These are phyloP conservation scores for Phocoena sinus DNA, from an alignment of 2,113 vertebrate species.

Conservation along the genomic window DNA sequence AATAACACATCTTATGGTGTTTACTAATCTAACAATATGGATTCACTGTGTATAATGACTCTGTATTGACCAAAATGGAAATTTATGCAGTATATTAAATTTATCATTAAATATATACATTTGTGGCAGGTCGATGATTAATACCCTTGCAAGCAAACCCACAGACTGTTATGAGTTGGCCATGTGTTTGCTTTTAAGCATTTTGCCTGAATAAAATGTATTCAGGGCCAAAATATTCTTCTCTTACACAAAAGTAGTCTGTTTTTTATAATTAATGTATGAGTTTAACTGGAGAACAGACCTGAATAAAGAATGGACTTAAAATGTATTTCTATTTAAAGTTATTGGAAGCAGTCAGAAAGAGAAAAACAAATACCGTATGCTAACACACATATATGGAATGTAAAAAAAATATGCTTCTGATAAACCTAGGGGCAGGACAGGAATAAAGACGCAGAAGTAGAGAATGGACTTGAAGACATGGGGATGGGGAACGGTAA, in stretches of 20 bases:
- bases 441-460: too few relatives aligned
- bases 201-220: constrained; percentile 43
- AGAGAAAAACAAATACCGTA: too few relatives aligned
- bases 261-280: constrained; percentile 31
- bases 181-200: constrained; percentile 3
- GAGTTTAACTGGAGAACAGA: constrained; percentile 5
- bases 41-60: not conserved
- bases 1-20: not conserved
- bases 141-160: not conserved
- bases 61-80: not conserved
- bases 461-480: too few relatives aligned
- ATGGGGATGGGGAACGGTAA: too few relatives aligned
- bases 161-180: not conserved
- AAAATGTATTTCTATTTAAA: not conserved
- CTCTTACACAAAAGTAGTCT: not conserved
- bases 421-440: too few relatives aligned
- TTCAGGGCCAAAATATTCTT: constrained; percentile 4
- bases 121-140: not conserved
- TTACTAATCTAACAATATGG: not conserved
- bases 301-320: not conserved
- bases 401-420: too few relatives aligned
- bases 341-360: not conserved
- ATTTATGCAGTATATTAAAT: constrained; percentile 5
- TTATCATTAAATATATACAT: not conserved
- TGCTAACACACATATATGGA: too few relatives aligned